Evolutionary conservation across 2,797 vertebrate species (phyloP).

Genomic region (Setipinna tenuifilis): DNA sequence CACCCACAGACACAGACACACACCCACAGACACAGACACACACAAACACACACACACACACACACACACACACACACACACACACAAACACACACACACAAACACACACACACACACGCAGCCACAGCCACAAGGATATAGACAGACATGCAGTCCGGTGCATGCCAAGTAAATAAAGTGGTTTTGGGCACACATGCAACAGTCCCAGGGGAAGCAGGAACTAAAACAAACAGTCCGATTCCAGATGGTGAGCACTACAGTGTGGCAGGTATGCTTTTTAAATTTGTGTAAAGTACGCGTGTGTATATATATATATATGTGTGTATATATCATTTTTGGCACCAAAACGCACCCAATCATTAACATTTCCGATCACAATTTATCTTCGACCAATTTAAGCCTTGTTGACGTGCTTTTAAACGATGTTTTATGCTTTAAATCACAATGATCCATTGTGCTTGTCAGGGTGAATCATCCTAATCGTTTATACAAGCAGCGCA

Average conservation of each 20-base stretch:
- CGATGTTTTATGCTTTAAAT: background rate
- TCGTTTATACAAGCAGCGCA: background rate
- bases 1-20: background rate
- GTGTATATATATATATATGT: too few species aligned
- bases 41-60: slow-evolving; percentile 10
- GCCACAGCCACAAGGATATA: background rate
- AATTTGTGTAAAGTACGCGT: too few species aligned
- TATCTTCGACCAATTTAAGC: background rate
- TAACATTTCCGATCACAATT: background rate
- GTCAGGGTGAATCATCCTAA: background rate
- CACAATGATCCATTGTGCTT: background rate
- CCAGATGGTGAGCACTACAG: too few species aligned
- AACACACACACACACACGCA: background rate
- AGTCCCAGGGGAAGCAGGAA: background rate
- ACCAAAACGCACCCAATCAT: too few species aligned
- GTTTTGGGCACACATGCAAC: background rate
- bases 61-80: background rate
- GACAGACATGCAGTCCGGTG: background rate
- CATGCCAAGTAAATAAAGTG: background rate
- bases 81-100: background rate
- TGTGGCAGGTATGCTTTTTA: background rate
- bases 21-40: background rate
- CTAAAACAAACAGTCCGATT: background rate
- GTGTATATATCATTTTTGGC: too few species aligned
- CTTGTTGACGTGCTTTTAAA: background rate